phyloP scores from a whole-genome alignment of 2,113 vertebrate species.

The Rhynchopsitta pachyrhyncha region DNA sequence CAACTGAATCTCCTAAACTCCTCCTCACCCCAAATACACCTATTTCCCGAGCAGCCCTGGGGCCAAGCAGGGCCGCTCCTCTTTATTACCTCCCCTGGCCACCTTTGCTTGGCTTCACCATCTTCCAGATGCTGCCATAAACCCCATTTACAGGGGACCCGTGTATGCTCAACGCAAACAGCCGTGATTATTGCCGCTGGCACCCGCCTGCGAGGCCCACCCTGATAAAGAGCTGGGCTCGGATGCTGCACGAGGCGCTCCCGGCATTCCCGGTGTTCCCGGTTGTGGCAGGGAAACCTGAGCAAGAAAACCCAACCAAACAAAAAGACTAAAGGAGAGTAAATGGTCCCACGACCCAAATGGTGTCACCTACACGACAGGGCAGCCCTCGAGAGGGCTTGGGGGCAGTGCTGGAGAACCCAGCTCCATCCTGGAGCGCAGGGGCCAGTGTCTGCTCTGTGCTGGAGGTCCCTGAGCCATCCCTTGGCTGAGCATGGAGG shows the following conservation, averaged over 20 bases:
- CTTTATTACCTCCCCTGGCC: background rate
- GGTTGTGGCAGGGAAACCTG: background rate
- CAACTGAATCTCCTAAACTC: background rate
- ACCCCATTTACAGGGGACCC: background rate
- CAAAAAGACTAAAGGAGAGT: background rate
- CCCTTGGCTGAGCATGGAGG: background rate
- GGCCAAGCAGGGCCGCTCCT: background rate
- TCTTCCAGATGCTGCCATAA: conserved; percentile 69
- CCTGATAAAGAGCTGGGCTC: background rate
- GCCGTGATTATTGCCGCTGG: background rate
- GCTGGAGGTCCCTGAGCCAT: accelerated
- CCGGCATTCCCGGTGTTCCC: accelerated
- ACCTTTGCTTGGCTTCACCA: background rate
- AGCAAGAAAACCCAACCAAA: background rate
- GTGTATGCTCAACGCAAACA: conserved; percentile 38
- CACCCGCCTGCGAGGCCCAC: background rate
- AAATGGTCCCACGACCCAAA: background rate
- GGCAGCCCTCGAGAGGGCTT: background rate
- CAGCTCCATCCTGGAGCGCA: background rate
- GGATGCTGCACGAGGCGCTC: background rate
- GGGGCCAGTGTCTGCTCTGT: background rate
- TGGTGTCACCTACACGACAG: accelerated
- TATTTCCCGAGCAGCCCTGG: background rate
- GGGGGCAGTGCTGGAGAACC: accelerated
- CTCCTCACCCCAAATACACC: background rate